Evolutionary conservation across 2,113 vertebrate genomes (phyloP), one percentile per base, ranked within the genome.

Genomic region (Sakesphorus luctuosus): DNA sequence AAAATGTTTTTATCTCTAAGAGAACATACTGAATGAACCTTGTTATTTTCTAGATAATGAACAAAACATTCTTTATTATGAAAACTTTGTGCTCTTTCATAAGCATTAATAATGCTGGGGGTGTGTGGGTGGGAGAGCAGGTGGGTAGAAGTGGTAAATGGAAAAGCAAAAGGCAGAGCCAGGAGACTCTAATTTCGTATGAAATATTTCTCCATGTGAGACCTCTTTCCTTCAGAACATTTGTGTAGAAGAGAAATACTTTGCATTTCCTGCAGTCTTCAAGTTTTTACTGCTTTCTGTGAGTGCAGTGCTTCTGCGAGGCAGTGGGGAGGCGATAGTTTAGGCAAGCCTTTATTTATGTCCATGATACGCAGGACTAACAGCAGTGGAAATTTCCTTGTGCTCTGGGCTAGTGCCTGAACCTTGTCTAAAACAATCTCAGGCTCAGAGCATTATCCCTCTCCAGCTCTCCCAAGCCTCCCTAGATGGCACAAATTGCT

Each of bases 51-150:
- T 55, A 78, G 67, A 63, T 47, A 86, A 94, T 92, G 88, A 76
- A 72, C 68, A 63, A 69, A 63, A 0, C 56, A 43, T 85, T 95
- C 58, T 91, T 89, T 84, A 53, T 95, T 88, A 40, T 56, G 52
- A 80, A 87, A 88, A 94, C 79, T 59, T 94, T 14, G 44, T 95
- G 87, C 38, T 92, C 52, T 95, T 96, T 94, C 63, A 63, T 59
- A 67, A 92, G 31, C 2, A 0, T 78, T 92, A 95, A 74, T 93
- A 91, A 69, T 74, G 47, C 52, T 76, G 47, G 40, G 55, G 58
- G 2, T 55, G 50, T 62, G 95, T 83, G 82, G 72, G 95, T 83
- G 82, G 87, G 75, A 93, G 75, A 94, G 47, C 90, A 80, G 55
- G 90, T 75, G n/a, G 79, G 73, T 69, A 78, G 90, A 63, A 86